Evolutionary conservation across 2,888 invertebrate genomes (phyloP), one percentile per base, ranked within the genome.

Genomic region (Hirtodrosophila confusa): DNA sequence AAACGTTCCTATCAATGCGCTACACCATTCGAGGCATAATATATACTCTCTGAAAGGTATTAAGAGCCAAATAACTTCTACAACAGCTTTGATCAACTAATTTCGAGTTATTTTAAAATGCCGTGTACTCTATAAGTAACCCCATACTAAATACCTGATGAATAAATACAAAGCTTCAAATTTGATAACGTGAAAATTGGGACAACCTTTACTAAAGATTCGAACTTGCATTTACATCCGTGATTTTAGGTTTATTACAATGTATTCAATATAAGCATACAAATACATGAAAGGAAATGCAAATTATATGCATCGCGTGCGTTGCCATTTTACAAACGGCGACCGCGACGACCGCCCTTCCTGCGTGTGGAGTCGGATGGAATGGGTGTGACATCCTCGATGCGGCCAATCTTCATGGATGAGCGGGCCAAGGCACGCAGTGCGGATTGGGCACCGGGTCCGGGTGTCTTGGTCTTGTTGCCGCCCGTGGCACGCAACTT

Each of bases 301-400:
- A 40, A 44, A 7, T 35, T 17, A 43, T 17, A 7, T 48, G 39
- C 55, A 36, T 31, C 27, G 45, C n/a, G 41, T 54, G 56, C 17
- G 36, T 31, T 24, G 54, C 23, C 27, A 8, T 29, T 60, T 94
- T 98, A 99, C 95, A 99, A 95, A 94, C 99, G 96, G 93, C 99
- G 96, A 93, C 99, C 99, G 93, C 99, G 96, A 91, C 99, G 96
- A 93, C 99, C 99, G 92, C 99, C 99, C 97, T 99, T 99, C 95
- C 99, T 98, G 92, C 99, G 96, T 62, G 99, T 99, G 77, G 98
- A 97, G 93, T 99, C 99, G 62, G 99, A 98, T 89, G 99, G 99
- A 92, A 99, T 99, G 27, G 99, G 99, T 11, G 99, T 99, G 5
- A 99, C 99, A 94, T 99, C 99, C 93, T 97, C 99, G 91, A 99